Base-by-base conservation (phyloP, 2,888 invertebrate genomes). In the Drosophila koepferae region DNA sequence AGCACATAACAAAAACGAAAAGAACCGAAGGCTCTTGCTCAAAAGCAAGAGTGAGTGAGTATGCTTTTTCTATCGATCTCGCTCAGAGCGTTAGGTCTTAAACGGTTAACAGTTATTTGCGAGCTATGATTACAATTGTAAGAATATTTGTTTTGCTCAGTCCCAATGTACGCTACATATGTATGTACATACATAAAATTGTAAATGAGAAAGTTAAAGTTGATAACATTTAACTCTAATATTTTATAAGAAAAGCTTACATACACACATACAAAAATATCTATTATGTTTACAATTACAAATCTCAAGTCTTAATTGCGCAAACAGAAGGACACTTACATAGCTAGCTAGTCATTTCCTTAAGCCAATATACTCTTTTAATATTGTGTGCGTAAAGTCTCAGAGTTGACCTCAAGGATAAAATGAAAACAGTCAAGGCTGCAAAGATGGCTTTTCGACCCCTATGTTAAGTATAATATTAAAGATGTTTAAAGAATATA, bases 391-490 rank as follows among this genome's bases (percentile, higher is more conserved):
- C 0, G 14, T 18, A 4, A 12, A 36, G 38, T 8, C 31, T 44
- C 18, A 31, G 41, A 54, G 62, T 43, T 58, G 44, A 36, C 48
- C 48, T 34, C 40, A 69, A 64, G 61, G 36, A 61, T 53, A 59
- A n/a, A 5, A 10, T 8, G 20, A 36, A 51, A 23, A 34, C 62
- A 55, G 23, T 36, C 28, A 46, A 51, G 51, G 34, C 18, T 20
- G 14, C 16, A 44, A 41, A 40, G 66, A 28, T 38, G 28, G 6
- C n/a, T 12, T 16, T 14, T 5, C 31, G 31, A 34, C 18, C 12
- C 43, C 40, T 44, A 56, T 56, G 23, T 54, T 38, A 54, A 54
- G 40, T 28, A 40, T 10, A 23, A 23, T 38, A 49, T 12, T 5
- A 31, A 28, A n/a, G 31, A 49, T 49, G n/a, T n/a, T 28, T n/a